phyloP scores from a whole-genome alignment of 2,797 vertebrate species.

The Crocidura indochinensis region DNA sequence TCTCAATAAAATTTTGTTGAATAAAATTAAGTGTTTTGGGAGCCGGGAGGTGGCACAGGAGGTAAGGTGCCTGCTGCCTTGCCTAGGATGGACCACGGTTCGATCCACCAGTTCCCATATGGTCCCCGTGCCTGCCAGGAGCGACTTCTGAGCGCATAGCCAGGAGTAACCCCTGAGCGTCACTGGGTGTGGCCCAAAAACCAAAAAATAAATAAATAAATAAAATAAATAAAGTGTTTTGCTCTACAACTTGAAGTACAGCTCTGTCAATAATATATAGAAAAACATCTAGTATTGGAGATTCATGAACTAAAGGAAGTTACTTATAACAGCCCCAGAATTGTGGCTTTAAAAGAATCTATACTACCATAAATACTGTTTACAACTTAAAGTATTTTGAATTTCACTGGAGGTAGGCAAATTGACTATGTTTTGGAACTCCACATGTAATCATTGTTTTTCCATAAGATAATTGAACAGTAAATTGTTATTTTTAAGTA shows the following conservation, averaged over 20 bases:
- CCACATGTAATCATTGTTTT: constrained; percentile 76
- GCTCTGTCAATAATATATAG: background rate
- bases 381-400: constrained; percentile 69
- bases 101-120: too few relatives aligned
- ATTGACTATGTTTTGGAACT: constrained; percentile 71
- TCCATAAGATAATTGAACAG: constrained; percentile 80
- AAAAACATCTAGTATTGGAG: background rate
- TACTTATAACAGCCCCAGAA: constrained; percentile 65
- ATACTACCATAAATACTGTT: constrained; percentile 69
- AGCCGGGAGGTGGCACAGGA: too few relatives aligned
- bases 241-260: constrained; percentile 1
- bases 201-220: too few relatives aligned
- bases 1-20: background rate
- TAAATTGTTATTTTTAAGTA: constrained; percentile 78
- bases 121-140: too few relatives aligned
- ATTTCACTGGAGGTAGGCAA: constrained; percentile 76
- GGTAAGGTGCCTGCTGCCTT: too few relatives aligned
- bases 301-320: constrained; percentile 24
- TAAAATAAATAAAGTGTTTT: constrained; percentile 8
- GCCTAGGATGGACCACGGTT: too few relatives aligned
- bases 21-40: background rate
- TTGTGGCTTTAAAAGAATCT: constrained; percentile 67
- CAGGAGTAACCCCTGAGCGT: too few relatives aligned
- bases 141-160: too few relatives aligned
- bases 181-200: too few relatives aligned